Base-by-base conservation (phyloP, 2,113 vertebrate genomes). In the Panthera tigris region DNA sequence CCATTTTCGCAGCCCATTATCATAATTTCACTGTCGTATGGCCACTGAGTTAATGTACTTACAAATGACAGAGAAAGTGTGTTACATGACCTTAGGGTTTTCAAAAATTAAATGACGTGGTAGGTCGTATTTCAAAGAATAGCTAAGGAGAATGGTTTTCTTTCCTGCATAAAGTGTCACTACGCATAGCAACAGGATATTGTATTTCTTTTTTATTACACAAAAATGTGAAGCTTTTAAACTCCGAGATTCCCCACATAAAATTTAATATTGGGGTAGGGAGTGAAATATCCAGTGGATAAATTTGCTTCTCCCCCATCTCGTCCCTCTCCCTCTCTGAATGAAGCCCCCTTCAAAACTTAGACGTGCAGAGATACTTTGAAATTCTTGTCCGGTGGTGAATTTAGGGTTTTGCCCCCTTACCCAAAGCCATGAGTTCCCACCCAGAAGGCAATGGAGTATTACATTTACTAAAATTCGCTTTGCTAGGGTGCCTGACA, bases 51-150 rank as follows among this genome's bases (percentile, higher is more conserved):
- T 99, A 99, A 99, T 99, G 99, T 99, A 99, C 99, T 99, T 99
- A 99, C 99, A 99, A 99, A 99, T 99, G 99, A 99, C 99, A 99
- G 99, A 98, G 99, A 99, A 99, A 99, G 99, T 99, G 99, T 99
- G 99, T 99, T 99, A 98, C 98, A 99, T 98, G 99, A 99, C 99
- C 99, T 99, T 98, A 99, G 99, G 99, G 99, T 99, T 99, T 99
- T 99, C 98, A 99, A 98, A 99, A 99, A 99, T 99, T 99, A 99
- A 99, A 99, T 99, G 99, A 99, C 98, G 98, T 99, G 99, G 98
- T 98, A 98, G 98, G 98, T 99, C 95, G 66, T 98, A 98, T 99
- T 99, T 99, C 98, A 99, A 98, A 98, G 98, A 99, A 97, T 94
- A 97, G 98, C 98, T 98, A 89, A 98, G 98, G 98, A 98, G 97